A percentile compares a stretch with the other conserved stretches of the same genome.
Conservation (phyloP, 1,140 invertebrate genomes). For the Drosophila pectinifera region DNA sequence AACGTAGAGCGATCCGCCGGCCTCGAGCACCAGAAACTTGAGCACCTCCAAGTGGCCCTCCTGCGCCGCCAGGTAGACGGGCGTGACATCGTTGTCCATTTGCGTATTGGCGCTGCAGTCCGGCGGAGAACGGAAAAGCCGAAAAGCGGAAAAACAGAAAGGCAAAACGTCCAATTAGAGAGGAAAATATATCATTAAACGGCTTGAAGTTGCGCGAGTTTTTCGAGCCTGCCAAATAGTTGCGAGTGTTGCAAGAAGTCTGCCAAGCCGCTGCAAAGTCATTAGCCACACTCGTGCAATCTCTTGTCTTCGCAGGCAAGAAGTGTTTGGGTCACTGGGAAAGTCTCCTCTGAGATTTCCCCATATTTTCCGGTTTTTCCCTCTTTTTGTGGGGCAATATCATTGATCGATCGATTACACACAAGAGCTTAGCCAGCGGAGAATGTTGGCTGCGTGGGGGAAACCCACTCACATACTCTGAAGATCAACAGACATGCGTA, state of each 20-base stretch:
- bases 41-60: slow-evolving; percentile 94
- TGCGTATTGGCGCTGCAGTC: slow-evolving; percentile 91
- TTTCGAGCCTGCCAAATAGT: slow-evolving; percentile 14
- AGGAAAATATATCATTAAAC: slow-evolving; percentile 5
- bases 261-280: background rate
- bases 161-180: slow-evolving; percentile 20
- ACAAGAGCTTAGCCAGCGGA: slow-evolving; percentile 1
- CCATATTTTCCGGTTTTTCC: slow-evolving; percentile 12
- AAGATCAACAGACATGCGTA: no score
- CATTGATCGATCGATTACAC: slow-evolving; percentile 25
- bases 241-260: background rate
- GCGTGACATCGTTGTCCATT: slow-evolving; percentile 95
- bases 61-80: slow-evolving; percentile 95
- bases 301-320: background rate
- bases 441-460: slow-evolving; percentile 14
- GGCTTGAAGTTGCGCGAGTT: slow-evolving; percentile 43
- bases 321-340: slow-evolving; percentile 24
- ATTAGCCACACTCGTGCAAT: background rate
- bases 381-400: background rate
- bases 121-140: slow-evolving; percentile 4
- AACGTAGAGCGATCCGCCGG: slow-evolving; percentile 90
- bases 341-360: slow-evolving; percentile 4
- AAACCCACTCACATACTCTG: background rate
- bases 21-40: slow-evolving; percentile 92
- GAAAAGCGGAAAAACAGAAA: background rate